Evolutionary conservation across 2,888 invertebrate species (phyloP), one percentile per base, ranked within the genome.

Genomic region (Cheilosia pagana): DNA sequence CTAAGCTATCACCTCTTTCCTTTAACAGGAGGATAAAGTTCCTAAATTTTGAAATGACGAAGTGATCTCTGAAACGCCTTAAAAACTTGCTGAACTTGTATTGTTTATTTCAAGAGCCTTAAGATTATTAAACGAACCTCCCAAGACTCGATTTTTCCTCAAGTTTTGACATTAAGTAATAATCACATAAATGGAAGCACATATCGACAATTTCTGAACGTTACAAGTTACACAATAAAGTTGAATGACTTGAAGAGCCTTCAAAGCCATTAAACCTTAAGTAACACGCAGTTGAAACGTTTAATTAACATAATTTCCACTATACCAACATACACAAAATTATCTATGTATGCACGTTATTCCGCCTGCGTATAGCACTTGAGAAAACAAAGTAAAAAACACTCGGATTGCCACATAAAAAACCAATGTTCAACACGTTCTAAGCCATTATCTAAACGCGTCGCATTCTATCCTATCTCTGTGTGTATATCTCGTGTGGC

Each of bases 371-470:
- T 48, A 25, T 60, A 65, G 14, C 43, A 60, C 68, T 75, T 41
- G 48, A 79, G 6, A 14, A n/a, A 65, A 71, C 41, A 72, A 60
- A 65, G 21, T 14, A 41, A 74, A 67, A 74, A 35, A 43, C 75
- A 67, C 62, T 68, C 31, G 67, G 62, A 81, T 81, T 81, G 68
- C 75, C 81, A 79, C 74, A 67, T 68, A 62, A 55, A 72, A 78
- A 59, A 41, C 62, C 23, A 65, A 79, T 81, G 81, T 81, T 81
- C 75, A 75, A 75, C 81, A 75, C 75, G 68, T 75, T 81, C 75
- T 57, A 55, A 70, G 31, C 45, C 53, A 76, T 81, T 81, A 76
- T 81, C 63, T 57, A 41, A 70, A 65, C 81, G 70, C 70, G 76
- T 76, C 76, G 25, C 70, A 70, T 70, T 76, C 59, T 43, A 78